Evolutionary conservation across 2,888 invertebrate species (phyloP).

Genomic region (Caenorhabditis uteleia): DNA sequence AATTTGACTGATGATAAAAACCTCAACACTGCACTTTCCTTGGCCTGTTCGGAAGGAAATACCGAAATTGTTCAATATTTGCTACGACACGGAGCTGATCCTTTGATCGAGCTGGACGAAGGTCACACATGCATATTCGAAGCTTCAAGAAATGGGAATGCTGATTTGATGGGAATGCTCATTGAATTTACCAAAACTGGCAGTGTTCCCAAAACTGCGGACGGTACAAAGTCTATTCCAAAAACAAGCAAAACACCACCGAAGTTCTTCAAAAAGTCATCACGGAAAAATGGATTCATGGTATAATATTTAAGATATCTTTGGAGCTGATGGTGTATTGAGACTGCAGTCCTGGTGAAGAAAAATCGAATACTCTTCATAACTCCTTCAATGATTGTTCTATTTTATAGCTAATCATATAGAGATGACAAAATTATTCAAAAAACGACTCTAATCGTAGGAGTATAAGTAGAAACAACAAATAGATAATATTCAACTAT

Average conservation of each 20-base stretch:
- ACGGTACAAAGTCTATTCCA: slow-evolving; percentile 1
- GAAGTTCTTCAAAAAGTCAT: slow-evolving; percentile 3
- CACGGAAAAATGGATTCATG: too few species aligned
- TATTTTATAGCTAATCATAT: too few species aligned
- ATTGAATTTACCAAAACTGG: slow-evolving; percentile 76
- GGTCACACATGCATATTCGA: slow-evolving; percentile 98
- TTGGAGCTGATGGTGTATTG: too few species aligned
- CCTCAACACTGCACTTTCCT: slow-evolving; percentile 93
- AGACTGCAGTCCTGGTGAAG: too few species aligned
- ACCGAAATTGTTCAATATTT: slow-evolving; percentile 89
- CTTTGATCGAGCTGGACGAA: slow-evolving; percentile 91
- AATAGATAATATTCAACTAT: too few species aligned
- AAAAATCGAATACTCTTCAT: too few species aligned
- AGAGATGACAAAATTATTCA: too few species aligned
- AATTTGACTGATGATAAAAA: slow-evolving; percentile 73
- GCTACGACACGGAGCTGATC: slow-evolving; percentile 89
- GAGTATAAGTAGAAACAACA: too few species aligned
- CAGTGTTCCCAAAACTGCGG: slow-evolving; percentile 8
- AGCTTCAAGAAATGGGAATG: slow-evolving; percentile 96
- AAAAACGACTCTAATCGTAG: too few species aligned
- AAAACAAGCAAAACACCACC: slow-evolving; percentile 5
- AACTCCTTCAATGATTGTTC: too few species aligned
- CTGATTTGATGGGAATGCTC: slow-evolving; percentile 89
- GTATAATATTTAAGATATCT: too few species aligned
- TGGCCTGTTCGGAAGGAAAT: slow-evolving; percentile 93